Evolutionary conservation across 1,140 invertebrate genomes (phyloP), one percentile per base, ranked within the genome.

Genomic region (Eupristina koningsbergeri): DNA sequence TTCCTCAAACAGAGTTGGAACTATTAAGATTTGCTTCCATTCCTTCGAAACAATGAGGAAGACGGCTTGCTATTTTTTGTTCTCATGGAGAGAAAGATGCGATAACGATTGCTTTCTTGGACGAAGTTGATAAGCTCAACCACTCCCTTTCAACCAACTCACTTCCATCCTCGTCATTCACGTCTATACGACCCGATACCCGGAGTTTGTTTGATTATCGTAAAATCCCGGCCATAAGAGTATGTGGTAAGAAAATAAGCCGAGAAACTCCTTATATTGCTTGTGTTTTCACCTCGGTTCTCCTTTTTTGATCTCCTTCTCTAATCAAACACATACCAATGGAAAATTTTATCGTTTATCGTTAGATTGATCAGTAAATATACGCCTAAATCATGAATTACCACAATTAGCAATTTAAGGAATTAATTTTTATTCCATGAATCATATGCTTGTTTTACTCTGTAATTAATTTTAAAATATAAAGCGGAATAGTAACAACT

Each of bases 1-100:
- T 39, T 73, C 15, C 29, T 81, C 80, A 81, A 81, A 81, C 80
- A 81, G 34, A 74, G n/a, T 45, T 39, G 80, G 80, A 58, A 81
- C 75, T 75, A 81, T 75, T 26, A 73, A 76, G 71, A 75, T 41
- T 39, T 39, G 58, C 36, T 67, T 36, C 41, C 26, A 1, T 31
- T 71, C 36, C 53, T 39, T 78, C 36, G 50, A 45, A 29, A 69
- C 64, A 61, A 61, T 36, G 9, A 58, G 29, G 74, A 39, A 26
- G 76, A 50, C 53, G 58, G 36, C 76, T 45, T n/a, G 76, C 39
- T 79, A 15, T 79, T 67, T 71, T 71, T 64, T 39, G 67, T 71
- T 64, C 77, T 36, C 77, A 22, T 22, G 17, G 26, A 31, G 73
- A 53, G 36, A 39, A 64, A 69, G 63, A 67, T 22, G 19, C 77